Evolutionary conservation across 2,113 vertebrate genomes (phyloP).

Genomic region (Leuciscus idus): DNA sequence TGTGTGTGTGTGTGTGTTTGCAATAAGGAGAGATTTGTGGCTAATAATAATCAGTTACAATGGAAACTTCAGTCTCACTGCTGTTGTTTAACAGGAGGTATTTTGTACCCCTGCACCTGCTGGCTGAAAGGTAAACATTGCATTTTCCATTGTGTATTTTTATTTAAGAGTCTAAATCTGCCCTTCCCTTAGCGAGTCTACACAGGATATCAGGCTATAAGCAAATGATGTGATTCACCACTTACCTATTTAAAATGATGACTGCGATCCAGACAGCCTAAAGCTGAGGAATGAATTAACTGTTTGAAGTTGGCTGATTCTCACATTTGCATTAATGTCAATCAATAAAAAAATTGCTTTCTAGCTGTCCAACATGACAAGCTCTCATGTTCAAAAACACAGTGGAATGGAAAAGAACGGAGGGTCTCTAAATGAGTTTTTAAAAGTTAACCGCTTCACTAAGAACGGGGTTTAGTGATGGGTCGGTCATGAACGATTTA

Average conservation of each 20-base stretch:
- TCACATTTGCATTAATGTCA: neutral
- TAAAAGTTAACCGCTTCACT: no score
- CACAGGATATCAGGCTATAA: neutral
- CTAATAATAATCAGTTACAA: conserved; percentile 67
- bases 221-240: conserved; percentile 25
- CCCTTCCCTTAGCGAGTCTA: conserved; percentile 45
- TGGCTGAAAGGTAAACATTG: conserved; percentile 70
- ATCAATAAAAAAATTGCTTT: neutral
- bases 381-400: neutral
- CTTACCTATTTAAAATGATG: conserved; percentile 6
- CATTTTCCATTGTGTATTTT: conserved; percentile 55
- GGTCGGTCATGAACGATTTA: no score
- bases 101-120: conserved; percentile 66
- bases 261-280: neutral
- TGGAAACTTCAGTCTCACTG: conserved; percentile 68
- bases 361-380: neutral
- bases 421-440: no score
- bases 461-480: no score
- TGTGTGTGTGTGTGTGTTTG: neutral
- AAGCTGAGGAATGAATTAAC: neutral
- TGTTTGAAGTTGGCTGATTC: neutral
- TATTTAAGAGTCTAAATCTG: conserved; percentile 63
- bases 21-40: conserved; percentile 51
- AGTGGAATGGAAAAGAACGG: no score
- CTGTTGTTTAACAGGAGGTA: conserved; percentile 59